phyloP scores from a whole-genome alignment of 2,888 invertebrate genomes.

The Dolichopus griseipennis region DNA sequence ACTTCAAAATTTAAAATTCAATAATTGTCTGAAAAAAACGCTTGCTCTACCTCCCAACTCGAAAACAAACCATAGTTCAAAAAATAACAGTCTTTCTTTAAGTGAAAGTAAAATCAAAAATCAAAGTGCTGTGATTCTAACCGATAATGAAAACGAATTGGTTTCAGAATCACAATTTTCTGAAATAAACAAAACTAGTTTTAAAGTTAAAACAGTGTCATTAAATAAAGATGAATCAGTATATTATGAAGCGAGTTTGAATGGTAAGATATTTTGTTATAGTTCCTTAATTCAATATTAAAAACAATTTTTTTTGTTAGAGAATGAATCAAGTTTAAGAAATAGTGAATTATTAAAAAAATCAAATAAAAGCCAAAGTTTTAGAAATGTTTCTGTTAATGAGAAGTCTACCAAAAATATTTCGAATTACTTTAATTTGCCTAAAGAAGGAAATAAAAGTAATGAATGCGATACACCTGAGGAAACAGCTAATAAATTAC shows the following conservation, averaged over 20 bases:
- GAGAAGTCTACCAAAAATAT: too few species aligned
- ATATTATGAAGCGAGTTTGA: background rate
- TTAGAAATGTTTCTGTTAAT: too few species aligned
- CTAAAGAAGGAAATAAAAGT: background rate
- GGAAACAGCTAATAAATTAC: background rate
- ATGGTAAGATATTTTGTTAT: background rate
- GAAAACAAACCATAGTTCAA: too few species aligned
- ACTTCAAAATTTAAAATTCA: too few species aligned
- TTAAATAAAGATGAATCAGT: background rate
- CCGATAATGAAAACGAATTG: background rate
- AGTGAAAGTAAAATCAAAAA: background rate
- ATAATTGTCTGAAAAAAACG: too few species aligned
- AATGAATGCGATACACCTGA: background rate
- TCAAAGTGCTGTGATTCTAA: background rate
- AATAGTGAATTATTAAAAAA: background rate
- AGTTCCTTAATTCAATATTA: background rate
- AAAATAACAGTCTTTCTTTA: too few species aligned
- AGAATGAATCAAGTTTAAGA: background rate
- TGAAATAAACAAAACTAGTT: background rate
- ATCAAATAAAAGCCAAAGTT: background rate
- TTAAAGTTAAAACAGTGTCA: background rate
- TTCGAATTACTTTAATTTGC: too few species aligned
- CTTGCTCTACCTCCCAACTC: too few species aligned
- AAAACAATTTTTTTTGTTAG: background rate
- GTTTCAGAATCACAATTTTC: background rate